These are phyloP conservation scores for Agonopterix alstromeriana DNA, from an alignment of 2,888 invertebrate species.

Conservation along the genomic window DNA sequence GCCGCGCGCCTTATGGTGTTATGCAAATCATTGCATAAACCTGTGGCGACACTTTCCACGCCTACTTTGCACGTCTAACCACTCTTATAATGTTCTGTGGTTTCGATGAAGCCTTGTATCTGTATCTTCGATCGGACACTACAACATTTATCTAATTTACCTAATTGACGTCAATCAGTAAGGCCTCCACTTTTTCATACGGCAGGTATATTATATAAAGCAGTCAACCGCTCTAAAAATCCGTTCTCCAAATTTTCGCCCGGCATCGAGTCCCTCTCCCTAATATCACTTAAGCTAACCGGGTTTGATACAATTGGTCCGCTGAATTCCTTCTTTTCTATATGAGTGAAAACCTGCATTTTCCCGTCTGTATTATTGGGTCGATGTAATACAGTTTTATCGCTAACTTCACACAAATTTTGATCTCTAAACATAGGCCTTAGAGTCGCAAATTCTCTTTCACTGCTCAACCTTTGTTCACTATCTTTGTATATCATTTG, in stretches of 20 bases:
- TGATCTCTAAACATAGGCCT: constrained; percentile 29
- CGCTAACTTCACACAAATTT: constrained; percentile 18
- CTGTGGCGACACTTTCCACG: too few relatives aligned
- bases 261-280: constrained; percentile 32
- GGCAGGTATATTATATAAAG: constrained; percentile 52
- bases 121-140: too few relatives aligned
- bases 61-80: too few relatives aligned
- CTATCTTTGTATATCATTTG: constrained; percentile 25
- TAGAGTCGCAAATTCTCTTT: constrained; percentile 37
- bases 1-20: too few relatives aligned
- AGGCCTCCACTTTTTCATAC: constrained; percentile 24
- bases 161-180: background rate
- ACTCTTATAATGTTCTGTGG: too few relatives aligned
- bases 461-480: constrained; percentile 20
- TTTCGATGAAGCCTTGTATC: too few relatives aligned
- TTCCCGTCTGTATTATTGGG: constrained; percentile 54
- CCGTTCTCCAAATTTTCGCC: constrained; percentile 46
- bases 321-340: constrained; percentile 39
- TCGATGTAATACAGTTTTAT: constrained; percentile 19
- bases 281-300: constrained; percentile 34
- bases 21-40: too few relatives aligned
- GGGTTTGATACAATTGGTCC: constrained; percentile 26
- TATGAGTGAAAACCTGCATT: constrained; percentile 51
- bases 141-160: too few relatives aligned
- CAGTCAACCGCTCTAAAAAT: constrained; percentile 53